phyloP scores from a whole-genome alignment of 1,140 invertebrate genomes.

The Paralvinella palmiformis region DNA sequence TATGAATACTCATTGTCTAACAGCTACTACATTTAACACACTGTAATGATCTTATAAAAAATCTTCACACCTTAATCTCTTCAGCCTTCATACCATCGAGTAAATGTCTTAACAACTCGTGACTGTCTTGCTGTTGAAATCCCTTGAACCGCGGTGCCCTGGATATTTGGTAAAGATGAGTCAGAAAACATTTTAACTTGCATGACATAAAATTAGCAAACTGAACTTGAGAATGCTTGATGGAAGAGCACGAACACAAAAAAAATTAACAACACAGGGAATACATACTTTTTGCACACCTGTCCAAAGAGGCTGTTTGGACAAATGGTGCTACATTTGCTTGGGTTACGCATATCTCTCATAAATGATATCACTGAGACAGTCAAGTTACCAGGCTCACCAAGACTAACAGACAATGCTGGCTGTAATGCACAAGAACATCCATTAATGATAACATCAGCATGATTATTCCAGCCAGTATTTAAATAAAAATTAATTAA shows the following conservation, averaged over 20 bases:
- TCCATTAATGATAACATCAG: no score
- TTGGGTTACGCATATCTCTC: conserved; percentile 58
- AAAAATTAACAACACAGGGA: neutral
- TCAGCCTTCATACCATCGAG: conserved; percentile 72
- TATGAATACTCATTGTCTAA: no score
- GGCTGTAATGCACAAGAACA: no score
- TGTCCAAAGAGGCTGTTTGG: conserved; percentile 68
- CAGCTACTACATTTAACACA: no score
- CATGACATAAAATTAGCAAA: neutral
- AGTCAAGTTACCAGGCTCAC: conserved; percentile 66
- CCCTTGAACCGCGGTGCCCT: conserved; percentile 75
- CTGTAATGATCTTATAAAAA: neutral
- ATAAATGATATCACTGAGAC: conserved; percentile 63
- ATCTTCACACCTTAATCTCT: conserved; percentile 54
- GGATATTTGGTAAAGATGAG: conserved; percentile 2
- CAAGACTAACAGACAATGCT: conserved; percentile 42
- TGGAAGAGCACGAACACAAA: neutral
- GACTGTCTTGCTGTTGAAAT: conserved; percentile 93
- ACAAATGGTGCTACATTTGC: conserved; percentile 50
- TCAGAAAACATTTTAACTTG: neutral
- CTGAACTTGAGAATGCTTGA: conserved; percentile 38
- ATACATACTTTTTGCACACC: conserved; percentile 61
- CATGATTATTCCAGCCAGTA: no score
- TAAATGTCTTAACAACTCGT: conserved; percentile 84
- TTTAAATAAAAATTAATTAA: neutral